Evolutionary conservation across 2,797 vertebrate species (phyloP).

Genomic region (Helarctos malayanus): DNA sequence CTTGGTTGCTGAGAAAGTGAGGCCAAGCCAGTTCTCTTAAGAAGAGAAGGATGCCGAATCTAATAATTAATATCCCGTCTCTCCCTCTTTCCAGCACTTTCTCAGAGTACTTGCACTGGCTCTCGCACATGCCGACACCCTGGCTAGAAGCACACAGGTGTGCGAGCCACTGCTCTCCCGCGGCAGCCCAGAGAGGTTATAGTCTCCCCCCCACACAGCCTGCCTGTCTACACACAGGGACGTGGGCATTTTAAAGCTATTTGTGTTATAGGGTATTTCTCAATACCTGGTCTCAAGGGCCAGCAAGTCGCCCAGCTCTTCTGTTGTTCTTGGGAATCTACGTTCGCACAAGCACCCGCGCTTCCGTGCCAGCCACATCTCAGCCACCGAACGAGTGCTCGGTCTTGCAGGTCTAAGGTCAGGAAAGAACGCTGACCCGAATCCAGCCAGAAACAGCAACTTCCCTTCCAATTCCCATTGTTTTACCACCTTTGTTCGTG

Average conservation of each 20-base stretch:
- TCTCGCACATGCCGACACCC: not conserved
- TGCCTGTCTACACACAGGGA: not conserved
- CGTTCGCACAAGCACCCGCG: not conserved
- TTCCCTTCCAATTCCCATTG: not conserved
- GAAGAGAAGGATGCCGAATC: not conserved
- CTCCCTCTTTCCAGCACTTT: not conserved
- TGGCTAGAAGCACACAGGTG: not conserved
- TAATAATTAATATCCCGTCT: not conserved
- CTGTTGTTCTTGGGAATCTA: constrained; percentile 56
- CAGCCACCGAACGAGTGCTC: not conserved
- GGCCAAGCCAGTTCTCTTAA: not conserved
- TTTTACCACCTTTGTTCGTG: constrained; percentile 59
- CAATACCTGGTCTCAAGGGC: not conserved
- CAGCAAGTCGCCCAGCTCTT: not conserved
- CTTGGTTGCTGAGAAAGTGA: not conserved
- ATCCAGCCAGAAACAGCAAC: constrained; percentile 24
- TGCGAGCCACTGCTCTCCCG: accelerated
- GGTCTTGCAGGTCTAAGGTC: not conserved
- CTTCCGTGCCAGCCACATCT: not conserved
- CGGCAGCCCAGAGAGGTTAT: not conserved
- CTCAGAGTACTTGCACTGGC: accelerated
- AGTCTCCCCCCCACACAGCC: not conserved
- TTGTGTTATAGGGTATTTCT: not conserved
- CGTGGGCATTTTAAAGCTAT: not conserved
- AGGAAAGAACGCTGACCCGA: constrained; percentile 15